Evolutionary conservation across 2,113 vertebrate species (phyloP), one percentile per base, ranked within the genome.

Genomic region (Gracilinanus agilis): DNA sequence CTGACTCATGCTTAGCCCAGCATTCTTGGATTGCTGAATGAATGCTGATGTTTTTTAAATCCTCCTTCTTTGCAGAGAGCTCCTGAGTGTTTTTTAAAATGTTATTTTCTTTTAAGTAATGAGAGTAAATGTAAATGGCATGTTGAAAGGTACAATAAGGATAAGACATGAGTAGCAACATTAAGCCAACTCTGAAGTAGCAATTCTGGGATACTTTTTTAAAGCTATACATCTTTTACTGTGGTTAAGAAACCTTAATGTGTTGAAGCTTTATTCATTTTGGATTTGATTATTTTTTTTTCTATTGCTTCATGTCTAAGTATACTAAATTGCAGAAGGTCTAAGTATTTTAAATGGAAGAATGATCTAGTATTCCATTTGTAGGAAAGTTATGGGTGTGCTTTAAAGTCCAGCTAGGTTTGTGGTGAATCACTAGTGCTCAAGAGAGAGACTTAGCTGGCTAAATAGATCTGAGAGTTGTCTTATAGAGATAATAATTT

Each of bases 41-140:
- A 97, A 96, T 95, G 58, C 9, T 40, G 7, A 19, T 40, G 67
- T 23, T 83, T 83, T 83, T 83, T 83, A n/a, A 40, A 40, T 83
- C 58, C 93, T 92, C 97, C 75, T 95, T 90, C 44, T 96, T 97
- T 96, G 96, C 88, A 94, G 92, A 96, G 88, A 90, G 92, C 95
- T 97, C 95, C 58, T 96, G 67, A 97, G 54, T 95, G 1, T 90
- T 95, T 95, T 93, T 29, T 25, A 40, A 44, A 54, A 7, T 94
- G 3, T 93, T 53, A 34, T 97, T 97, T 97, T 92, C 90, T 92
- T 96, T 92, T 44, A 92, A 61, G 67, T 44, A 83, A 75, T 54
- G 44, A 83, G 56, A 90, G 44, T 94, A 95, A 95, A 95, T 96
- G 55, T 95, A 94, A 97, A n/a, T 89, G 55, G 61, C 91, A 89